Percentiles rank a stretch among this genome's conserved stretches.
These are phyloP conservation scores for Campoplex capitator DNA, from an alignment of 2,888 invertebrate genomes.

Conservation along the genomic window DNA sequence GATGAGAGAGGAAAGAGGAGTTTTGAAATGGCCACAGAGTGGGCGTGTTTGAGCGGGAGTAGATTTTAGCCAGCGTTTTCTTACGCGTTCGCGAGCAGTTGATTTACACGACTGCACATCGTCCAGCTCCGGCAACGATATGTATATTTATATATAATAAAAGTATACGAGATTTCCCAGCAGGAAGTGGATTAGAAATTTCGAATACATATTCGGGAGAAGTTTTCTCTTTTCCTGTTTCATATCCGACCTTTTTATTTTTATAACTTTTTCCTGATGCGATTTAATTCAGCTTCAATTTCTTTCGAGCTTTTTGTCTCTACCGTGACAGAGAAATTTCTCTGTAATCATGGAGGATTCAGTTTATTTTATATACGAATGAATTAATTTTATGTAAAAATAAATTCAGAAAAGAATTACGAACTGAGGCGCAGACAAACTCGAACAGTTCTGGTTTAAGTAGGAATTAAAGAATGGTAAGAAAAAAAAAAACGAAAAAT, in stretches of 20 bases:
- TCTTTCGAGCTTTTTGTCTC: background rate
- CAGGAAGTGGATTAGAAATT: conserved; percentile 69
- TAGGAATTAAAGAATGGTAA: conserved; percentile 39
- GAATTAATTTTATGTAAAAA: background rate
- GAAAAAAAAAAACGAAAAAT: background rate
- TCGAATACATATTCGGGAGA: conserved; percentile 33
- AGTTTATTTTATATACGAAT: background rate
- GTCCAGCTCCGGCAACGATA: background rate
- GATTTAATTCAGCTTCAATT: conserved; percentile 42
- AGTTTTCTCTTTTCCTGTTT: conserved; percentile 10
- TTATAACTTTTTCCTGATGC: background rate
- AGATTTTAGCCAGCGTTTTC: conserved; percentile 63
- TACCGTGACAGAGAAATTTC: conserved; percentile 5
- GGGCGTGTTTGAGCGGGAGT: conserved; percentile 58
- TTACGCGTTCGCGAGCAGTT: conserved; percentile 54
- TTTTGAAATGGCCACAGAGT: conserved; percentile 54
- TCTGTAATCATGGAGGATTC: conserved; percentile 1
- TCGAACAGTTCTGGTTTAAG: background rate
- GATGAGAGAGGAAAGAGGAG: conserved; percentile 20
- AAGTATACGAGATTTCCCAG: conserved; percentile 24
- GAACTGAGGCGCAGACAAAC: background rate
- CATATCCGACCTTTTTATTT: background rate
- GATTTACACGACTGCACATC: conserved; percentile 66
- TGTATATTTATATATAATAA: background rate
- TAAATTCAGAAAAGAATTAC: conserved; percentile 3